Conservation (phyloP, 2,113 vertebrate genomes). For the Myotis yumanensis region DNA sequence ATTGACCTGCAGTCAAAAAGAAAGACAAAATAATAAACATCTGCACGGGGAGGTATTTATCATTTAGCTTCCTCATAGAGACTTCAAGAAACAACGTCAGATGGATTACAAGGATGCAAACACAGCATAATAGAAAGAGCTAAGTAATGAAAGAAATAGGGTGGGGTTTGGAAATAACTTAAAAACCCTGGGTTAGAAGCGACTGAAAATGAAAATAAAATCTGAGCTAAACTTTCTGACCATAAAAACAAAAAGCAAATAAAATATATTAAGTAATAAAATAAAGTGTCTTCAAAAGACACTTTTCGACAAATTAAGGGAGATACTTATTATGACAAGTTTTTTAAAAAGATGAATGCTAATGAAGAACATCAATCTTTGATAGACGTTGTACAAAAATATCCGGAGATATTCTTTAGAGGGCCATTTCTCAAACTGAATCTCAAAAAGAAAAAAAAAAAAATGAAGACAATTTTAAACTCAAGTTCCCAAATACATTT, state of each 20-base stretch:
- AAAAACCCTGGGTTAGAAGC: not conserved
- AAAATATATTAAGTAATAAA: not conserved
- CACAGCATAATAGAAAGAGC: not conserved
- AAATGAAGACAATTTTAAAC: not conserved
- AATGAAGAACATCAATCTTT: not conserved
- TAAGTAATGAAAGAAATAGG: not conserved
- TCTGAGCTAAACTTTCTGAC: not conserved
- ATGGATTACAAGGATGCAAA: not conserved
- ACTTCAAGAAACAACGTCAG: not conserved
- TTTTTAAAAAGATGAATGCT: not conserved
- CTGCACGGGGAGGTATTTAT: not conserved
- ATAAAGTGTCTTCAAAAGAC: not conserved
- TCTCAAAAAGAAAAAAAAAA: not conserved
- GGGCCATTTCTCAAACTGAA: slow-evolving; percentile 13
- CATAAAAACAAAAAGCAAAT: not conserved
- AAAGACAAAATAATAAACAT: not conserved
- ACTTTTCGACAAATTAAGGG: not conserved
- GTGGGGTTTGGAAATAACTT: not conserved
- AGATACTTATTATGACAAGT: not conserved
- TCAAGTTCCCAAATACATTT: not conserved
- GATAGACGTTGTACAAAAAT: not conserved
- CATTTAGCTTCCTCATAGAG: not conserved
- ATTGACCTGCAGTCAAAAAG: not conserved
- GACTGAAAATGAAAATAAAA: not conserved
- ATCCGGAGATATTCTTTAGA: not conserved